These are phyloP conservation scores for Abscondita cerata DNA, from an alignment of 2,888 invertebrate species.

Conservation along the genomic window DNA sequence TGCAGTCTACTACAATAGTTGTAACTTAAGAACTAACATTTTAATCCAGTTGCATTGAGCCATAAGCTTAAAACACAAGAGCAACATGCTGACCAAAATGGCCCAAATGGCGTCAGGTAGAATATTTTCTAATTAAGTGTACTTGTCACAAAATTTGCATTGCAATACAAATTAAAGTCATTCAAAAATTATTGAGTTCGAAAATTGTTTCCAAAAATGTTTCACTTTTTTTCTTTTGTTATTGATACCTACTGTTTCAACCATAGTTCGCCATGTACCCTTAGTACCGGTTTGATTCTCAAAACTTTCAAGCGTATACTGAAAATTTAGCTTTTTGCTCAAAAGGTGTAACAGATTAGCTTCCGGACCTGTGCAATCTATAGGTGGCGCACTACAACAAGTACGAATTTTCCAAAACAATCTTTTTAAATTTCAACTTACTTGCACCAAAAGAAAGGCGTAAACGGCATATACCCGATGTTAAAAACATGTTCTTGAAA, in stretches of 20 bases:
- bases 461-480: constrained; percentile 15
- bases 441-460: constrained; percentile 20
- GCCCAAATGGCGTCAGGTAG: no score
- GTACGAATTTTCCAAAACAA: not conserved
- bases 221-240: no score
- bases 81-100: no score
- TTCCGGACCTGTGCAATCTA: constrained; percentile 6
- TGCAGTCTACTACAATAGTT: no score
- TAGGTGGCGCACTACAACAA: not conserved
- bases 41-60: no score
- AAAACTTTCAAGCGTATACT: constrained; percentile 10
- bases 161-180: no score
- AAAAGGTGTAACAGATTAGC: constrained; percentile 11
- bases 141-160: no score
- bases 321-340: constrained; percentile 16
- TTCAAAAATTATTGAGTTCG: not conserved
- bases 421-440: not conserved
- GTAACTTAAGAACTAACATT: no score
- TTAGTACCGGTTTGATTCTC: not conserved
- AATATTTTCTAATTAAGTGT: no score
- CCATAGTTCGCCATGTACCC: constrained; percentile 1
- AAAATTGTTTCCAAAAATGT: not conserved
- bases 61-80: no score
- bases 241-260: constrained; percentile 4
- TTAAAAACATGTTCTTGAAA: constrained; percentile 19